Evolutionary conservation across 2,113 vertebrate genomes (phyloP).

Genomic region (Toxotes jaculatrix): DNA sequence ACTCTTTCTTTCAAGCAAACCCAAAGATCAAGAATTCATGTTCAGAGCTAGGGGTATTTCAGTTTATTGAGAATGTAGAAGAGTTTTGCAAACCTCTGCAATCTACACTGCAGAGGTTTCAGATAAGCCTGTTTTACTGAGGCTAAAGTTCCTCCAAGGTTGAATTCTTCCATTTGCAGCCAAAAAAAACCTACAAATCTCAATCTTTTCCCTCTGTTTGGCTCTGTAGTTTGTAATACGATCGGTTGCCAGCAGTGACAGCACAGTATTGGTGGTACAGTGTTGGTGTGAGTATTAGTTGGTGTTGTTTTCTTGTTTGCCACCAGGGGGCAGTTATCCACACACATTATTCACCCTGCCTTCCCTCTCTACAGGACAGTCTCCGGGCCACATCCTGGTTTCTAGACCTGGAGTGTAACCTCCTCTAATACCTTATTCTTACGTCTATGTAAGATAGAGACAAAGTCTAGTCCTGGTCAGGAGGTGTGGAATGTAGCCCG

Average conservation of each 20-base stretch:
- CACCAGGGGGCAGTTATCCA: slow-evolving; percentile 62
- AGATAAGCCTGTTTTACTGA: slow-evolving; percentile 22
- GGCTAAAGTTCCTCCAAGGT: slow-evolving; percentile 15
- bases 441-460: slow-evolving; percentile 20
- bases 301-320: slow-evolving; percentile 48
- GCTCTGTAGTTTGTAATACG: slow-evolving; percentile 35
- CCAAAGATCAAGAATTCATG: slow-evolving; percentile 68
- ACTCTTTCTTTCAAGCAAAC: slow-evolving; percentile 61
- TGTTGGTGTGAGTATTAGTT: slow-evolving; percentile 59
- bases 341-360: slow-evolving; percentile 51
- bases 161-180: slow-evolving; percentile 52
- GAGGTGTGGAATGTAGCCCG: slow-evolving; percentile 41
- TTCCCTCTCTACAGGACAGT: slow-evolving; percentile 39
- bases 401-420: slow-evolving; percentile 35
- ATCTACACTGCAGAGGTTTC: slow-evolving; percentile 22
- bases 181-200: slow-evolving; percentile 36
- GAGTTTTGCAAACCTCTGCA: slow-evolving; percentile 4
- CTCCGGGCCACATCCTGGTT: slow-evolving; percentile 49
- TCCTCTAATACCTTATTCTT: not conserved
- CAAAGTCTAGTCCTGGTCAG: slow-evolving; percentile 25
- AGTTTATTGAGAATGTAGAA: slow-evolving; percentile 8
- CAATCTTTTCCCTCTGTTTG: slow-evolving; percentile 31
- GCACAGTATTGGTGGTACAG: slow-evolving; percentile 58
- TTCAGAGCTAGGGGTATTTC: slow-evolving; percentile 26
- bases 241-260: slow-evolving; percentile 32